These are phyloP conservation scores for Pempheris klunzingeri DNA, from an alignment of 2,797 vertebrate genomes.

Conservation along the genomic window DNA sequence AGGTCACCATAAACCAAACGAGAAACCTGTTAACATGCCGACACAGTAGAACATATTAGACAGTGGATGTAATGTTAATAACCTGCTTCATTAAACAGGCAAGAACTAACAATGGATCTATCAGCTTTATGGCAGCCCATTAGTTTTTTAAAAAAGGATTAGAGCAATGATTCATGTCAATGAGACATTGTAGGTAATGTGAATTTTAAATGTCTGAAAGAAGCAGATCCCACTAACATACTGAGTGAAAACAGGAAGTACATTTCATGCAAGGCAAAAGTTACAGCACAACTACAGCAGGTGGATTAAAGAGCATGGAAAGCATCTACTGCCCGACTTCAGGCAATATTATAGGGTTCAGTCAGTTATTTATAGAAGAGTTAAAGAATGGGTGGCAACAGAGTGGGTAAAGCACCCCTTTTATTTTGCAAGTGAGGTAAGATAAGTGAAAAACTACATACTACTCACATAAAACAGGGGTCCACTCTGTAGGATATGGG, in stretches of 20 bases:
- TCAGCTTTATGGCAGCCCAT: neutral
- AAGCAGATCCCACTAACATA: slow-evolving; percentile 32
- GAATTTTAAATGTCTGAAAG: slow-evolving; percentile 39
- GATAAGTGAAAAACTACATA: slow-evolving; percentile 81
- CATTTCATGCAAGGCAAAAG: slow-evolving; percentile 77
- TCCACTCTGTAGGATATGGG: slow-evolving; percentile 87
- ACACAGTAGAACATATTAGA: slow-evolving; percentile 16
- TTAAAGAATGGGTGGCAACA: slow-evolving; percentile 35
- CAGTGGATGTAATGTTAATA: neutral
- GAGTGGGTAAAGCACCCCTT: slow-evolving; percentile 62
- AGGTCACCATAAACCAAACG: slow-evolving; percentile 5
- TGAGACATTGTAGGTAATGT: neutral
- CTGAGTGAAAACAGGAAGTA: slow-evolving; percentile 34
- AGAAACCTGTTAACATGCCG: neutral
- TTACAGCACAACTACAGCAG: slow-evolving; percentile 42
- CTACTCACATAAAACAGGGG: slow-evolving; percentile 92
- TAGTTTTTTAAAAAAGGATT: slow-evolving; percentile 10
- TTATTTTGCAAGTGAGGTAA: slow-evolving; percentile 58
- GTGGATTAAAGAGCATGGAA: slow-evolving; percentile 34
- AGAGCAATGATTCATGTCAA: slow-evolving; percentile 11
- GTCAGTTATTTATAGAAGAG: slow-evolving; percentile 9
- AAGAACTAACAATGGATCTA: neutral
- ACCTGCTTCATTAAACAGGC: neutral
- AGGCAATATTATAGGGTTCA: slow-evolving; percentile 38
- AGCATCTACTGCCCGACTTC: slow-evolving; percentile 26